Base-by-base conservation (phyloP, 1,140 invertebrate species). In the Riptortus pedestris region DNA sequence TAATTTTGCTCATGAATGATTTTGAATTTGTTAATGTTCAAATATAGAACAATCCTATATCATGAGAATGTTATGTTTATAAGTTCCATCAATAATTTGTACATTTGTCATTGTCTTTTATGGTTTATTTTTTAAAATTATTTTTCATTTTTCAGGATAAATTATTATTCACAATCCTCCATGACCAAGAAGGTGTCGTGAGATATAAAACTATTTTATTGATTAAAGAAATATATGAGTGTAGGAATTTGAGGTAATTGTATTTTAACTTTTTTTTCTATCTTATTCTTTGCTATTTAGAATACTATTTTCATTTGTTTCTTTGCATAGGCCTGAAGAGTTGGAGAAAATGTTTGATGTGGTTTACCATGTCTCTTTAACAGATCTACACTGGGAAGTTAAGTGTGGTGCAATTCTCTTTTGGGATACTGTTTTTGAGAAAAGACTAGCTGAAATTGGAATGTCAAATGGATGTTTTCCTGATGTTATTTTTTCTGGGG, bases 371-470 rank as follows among this genome's bases (percentile, higher is more conserved):
- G 51, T 55, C 2, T 24, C 22, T 24, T 16, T 55, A 4, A 55
- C 14, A 24, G 51, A 55, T 26, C 24, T 55, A 9, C 22, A 55
- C 26, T 55, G 51, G 51, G 51, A 55, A 55, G 51, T 55, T 24
- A 55, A 55, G 24, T 24, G 26, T 20, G 51, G 18, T 9, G 20
- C 18, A 24, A 26, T 55, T 9, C 51, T 55, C 16, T 55, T 55
- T 14, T 55, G 51, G 51, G 51, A 55, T 27, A 55, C 2, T 27
- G 26, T 55, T 55, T 26, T 55, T 9, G 51, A 55, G 24, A 55
- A 55, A 26, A 18, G 16, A 9, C 24, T 55, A 24, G 16, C 24
- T 55, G 51, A 55, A 14, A 4, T 24, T 24, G 51, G 51, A 12
- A 55, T 55, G 51, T 18, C 26, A 24, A 12, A 55, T 55, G 51